These are phyloP conservation scores for Recurvirostra avosetta DNA, from an alignment of 2,113 vertebrate genomes.

Conservation along the genomic window DNA sequence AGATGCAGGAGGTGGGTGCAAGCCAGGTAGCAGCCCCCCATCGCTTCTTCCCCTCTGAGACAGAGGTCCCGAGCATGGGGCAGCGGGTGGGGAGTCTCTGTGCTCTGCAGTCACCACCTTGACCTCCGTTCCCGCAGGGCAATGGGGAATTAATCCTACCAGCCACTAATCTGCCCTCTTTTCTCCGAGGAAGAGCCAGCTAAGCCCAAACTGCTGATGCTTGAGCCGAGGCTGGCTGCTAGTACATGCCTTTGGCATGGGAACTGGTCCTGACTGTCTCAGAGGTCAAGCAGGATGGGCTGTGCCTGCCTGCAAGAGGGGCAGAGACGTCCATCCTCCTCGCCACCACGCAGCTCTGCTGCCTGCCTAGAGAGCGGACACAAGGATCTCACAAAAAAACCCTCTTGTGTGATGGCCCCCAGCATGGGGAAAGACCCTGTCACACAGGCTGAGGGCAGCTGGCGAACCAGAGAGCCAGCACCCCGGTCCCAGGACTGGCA, in stretches of 20 bases:
- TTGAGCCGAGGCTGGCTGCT: background rate
- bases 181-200: background rate
- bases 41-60: background rate
- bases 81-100: background rate
- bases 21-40: background rate
- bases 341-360: fast-evolving
- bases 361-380: fast-evolving
- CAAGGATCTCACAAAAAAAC: fast-evolving
- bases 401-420: background rate
- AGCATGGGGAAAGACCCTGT: fast-evolving
- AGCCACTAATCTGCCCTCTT: fast-evolving
- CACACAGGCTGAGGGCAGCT: background rate
- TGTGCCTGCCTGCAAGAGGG: background rate
- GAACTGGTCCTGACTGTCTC: background rate
- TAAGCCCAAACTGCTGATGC: background rate
- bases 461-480: background rate
- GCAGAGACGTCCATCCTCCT: background rate
- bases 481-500: background rate
- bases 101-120: background rate
- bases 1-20: background rate
- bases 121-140: background rate
- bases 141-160: background rate
- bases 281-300: background rate
- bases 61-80: background rate
- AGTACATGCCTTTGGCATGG: fast-evolving